Percentiles rank a stretch among this genome's conserved stretches.
Conservation (phyloP, 2,888 invertebrate species). For the Antitype chi region DNA sequence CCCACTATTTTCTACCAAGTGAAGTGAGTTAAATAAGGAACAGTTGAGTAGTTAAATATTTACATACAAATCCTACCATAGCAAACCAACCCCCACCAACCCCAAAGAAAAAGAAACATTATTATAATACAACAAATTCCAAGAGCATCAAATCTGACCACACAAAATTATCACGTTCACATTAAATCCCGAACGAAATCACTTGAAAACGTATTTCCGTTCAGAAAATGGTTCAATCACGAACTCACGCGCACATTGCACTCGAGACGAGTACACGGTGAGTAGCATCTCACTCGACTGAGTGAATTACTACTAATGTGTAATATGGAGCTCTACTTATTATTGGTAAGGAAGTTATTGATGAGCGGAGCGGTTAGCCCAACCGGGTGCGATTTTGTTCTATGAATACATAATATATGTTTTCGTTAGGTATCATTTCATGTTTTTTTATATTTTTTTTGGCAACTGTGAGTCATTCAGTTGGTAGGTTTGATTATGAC, state of each 20-base stretch:
- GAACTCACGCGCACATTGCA: constrained; percentile 80
- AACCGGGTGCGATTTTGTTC: not conserved
- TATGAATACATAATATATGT: no score
- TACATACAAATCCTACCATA: not conserved
- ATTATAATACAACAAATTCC: constrained; percentile 37
- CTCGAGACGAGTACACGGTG: constrained; percentile 84
- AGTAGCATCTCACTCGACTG: constrained; percentile 85
- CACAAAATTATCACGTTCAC: constrained; percentile 57
- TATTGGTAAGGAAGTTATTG: constrained; percentile 66
- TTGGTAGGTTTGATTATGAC: not conserved
- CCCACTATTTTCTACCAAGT: not conserved
- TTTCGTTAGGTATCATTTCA: no score
- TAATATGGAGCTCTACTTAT: constrained; percentile 78
- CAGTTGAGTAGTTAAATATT: not conserved
- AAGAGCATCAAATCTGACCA: constrained; percentile 48
- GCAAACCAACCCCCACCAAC: constrained; percentile 21
- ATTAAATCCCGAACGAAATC: constrained; percentile 64
- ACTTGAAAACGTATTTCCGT: constrained; percentile 58
- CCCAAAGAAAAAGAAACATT: not conserved
- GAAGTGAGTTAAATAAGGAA: not conserved
- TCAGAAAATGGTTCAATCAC: constrained; percentile 55
- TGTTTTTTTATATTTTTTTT: not conserved
- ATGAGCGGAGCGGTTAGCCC: constrained; percentile 73
- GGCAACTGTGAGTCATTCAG: no score
- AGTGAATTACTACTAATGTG: constrained; percentile 78